phyloP scores from a whole-genome alignment of 2,888 invertebrate species.

The Fissipunctia ypsillon region DNA sequence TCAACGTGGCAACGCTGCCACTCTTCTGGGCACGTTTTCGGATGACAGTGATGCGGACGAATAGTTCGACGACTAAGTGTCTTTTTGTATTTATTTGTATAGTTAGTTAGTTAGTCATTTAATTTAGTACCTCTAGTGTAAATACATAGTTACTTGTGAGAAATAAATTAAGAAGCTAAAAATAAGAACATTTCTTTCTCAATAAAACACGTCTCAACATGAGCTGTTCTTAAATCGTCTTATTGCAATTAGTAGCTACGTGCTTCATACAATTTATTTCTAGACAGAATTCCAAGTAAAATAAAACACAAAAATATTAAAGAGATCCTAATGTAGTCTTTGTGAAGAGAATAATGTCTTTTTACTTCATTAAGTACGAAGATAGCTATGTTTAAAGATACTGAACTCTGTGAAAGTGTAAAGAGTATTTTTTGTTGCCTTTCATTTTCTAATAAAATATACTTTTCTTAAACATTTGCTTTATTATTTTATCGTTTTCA shows the following conservation, averaged over 20 bases:
- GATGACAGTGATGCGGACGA: too few species aligned
- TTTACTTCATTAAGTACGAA: slow-evolving; percentile 33
- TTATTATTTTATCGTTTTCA: not conserved
- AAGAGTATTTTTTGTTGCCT: slow-evolving; percentile 13
- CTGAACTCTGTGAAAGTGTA: slow-evolving; percentile 18
- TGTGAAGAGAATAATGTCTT: slow-evolving; percentile 31
- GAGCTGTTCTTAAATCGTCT: slow-evolving; percentile 19
- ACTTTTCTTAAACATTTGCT: slow-evolving; percentile 18
- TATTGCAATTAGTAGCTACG: slow-evolving; percentile 19
- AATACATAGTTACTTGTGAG: too few species aligned
- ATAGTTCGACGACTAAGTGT: too few species aligned
- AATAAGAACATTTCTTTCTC: not conserved
- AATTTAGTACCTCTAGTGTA: too few species aligned
- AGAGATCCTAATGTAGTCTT: slow-evolving; percentile 38
- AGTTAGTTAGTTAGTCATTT: too few species aligned
- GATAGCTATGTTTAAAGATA: slow-evolving; percentile 13
- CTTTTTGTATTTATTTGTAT: too few species aligned
- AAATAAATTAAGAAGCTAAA: slow-evolving; percentile 10
- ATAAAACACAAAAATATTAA: slow-evolving; percentile 20
- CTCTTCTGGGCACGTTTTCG: too few species aligned
- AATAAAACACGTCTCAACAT: slow-evolving; percentile 13
- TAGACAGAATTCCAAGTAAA: slow-evolving; percentile 21
- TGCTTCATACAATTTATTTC: slow-evolving; percentile 7
- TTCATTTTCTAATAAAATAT: slow-evolving; percentile 4
- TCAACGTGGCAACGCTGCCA: too few species aligned